phyloP scores from a whole-genome alignment of 2,113 vertebrate genomes.

The Nansenia antarctica region DNA sequence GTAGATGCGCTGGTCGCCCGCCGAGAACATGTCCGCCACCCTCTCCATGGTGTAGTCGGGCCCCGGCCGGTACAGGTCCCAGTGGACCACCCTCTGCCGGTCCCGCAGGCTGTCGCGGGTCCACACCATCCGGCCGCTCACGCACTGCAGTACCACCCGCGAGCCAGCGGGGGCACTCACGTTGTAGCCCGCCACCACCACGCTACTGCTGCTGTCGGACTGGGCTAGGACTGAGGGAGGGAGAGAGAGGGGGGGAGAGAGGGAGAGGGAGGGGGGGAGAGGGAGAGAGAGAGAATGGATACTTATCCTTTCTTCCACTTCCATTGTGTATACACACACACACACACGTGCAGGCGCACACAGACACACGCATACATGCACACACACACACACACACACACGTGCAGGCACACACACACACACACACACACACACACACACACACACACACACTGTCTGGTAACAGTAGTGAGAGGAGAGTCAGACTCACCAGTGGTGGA shows the following conservation, averaged over 20 bases:
- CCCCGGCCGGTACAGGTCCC: slow-evolving; percentile 80
- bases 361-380: slow-evolving; percentile 2
- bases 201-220: slow-evolving; percentile 72
- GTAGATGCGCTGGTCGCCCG: slow-evolving; percentile 88
- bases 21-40: slow-evolving; percentile 88
- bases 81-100: slow-evolving; percentile 93
- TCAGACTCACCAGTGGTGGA: slow-evolving; percentile 53
- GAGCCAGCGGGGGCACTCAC: slow-evolving; percentile 78
- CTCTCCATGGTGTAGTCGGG: slow-evolving; percentile 75
- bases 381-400: neutral
- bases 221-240: slow-evolving; percentile 59
- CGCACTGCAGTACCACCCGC: slow-evolving; percentile 81
- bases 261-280: neutral
- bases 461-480: slow-evolving; percentile 8
- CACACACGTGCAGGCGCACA: slow-evolving; percentile 3
- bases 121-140: slow-evolving; percentile 94
- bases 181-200: slow-evolving; percentile 82
- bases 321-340: neutral
- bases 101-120: slow-evolving; percentile 87
- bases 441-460: neutral
- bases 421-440: neutral
- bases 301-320: neutral
- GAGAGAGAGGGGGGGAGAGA: neutral
- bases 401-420: slow-evolving; percentile 1
- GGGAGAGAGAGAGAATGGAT: neutral